Evolutionary conservation across 2,888 invertebrate species (phyloP).

Genomic region (Pocota personata): DNA sequence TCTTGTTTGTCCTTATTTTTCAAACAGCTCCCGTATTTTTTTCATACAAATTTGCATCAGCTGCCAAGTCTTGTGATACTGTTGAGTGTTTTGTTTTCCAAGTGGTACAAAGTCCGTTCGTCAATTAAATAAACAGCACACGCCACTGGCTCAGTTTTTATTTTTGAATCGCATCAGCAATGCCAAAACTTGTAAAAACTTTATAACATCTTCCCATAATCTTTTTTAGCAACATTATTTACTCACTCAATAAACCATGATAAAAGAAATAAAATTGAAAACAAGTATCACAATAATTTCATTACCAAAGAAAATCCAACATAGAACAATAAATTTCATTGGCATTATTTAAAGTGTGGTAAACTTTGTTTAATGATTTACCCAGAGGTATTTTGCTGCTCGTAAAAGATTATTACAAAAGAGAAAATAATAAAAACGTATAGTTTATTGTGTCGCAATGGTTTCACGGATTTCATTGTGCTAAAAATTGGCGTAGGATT

Average conservation of each 20-base stretch:
- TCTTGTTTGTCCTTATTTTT: no score
- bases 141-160: no score
- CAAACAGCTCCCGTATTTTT: no score
- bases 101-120: no score
- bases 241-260: not conserved
- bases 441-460: conserved; percentile 26
- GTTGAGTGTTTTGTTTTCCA: no score
- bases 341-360: conserved; percentile 32
- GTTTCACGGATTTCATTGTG: not conserved
- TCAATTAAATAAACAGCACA: no score
- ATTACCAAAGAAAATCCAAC: conserved; percentile 14
- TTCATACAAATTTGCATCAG: no score
- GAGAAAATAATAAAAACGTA: not conserved
- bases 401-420: conserved; percentile 28
- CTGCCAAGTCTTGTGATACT: no score
- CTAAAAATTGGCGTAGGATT: not conserved
- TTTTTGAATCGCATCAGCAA: no score
- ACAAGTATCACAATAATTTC: conserved; percentile 14
- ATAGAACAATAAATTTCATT: conserved; percentile 9
- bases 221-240: not conserved
- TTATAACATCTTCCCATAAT: not conserved
- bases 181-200: no score
- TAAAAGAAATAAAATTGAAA: conserved; percentile 14
- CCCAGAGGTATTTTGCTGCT: conserved; percentile 7
- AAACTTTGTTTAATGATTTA: conserved; percentile 7